phyloP scores from a whole-genome alignment of 2,888 invertebrate species.

The Stenichneumon culpator region DNA sequence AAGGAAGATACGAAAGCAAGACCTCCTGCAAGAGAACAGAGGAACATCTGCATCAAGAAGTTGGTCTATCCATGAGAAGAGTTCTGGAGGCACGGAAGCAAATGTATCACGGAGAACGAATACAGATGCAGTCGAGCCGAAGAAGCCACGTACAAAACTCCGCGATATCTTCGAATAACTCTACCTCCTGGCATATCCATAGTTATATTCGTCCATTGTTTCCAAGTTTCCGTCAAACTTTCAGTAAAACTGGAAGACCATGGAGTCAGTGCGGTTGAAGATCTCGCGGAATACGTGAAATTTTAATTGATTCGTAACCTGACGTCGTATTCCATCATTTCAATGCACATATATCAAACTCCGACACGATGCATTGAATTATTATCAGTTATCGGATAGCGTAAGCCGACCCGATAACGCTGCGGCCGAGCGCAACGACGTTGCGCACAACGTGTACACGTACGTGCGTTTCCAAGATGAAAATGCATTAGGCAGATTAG shows the following conservation, averaged over 20 bases:
- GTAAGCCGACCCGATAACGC: neutral
- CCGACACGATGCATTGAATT: constrained; percentile 3
- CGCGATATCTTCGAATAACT: neutral
- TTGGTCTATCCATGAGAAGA: constrained; percentile 33
- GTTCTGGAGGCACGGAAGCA: neutral
- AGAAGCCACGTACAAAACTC: constrained; percentile 14
- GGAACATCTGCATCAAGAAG: constrained; percentile 8
- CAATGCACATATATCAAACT: neutral
- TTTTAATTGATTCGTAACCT: neutral
- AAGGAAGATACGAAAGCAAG: neutral
- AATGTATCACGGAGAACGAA: constrained; percentile 25
- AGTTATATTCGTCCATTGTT: neutral
- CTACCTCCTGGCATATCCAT: neutral
- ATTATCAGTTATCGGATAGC: constrained; percentile 25
- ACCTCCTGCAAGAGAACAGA: neutral
- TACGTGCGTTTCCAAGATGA: neutral
- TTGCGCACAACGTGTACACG: neutral
- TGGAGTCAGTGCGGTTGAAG: neutral
- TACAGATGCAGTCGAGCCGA: constrained; percentile 9
- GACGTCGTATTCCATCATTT: neutral
- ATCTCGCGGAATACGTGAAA: neutral
- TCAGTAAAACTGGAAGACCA: neutral
- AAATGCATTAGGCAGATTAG: constrained; percentile 46
- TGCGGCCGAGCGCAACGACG: neutral
- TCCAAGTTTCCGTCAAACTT: constrained; percentile 2